These are phyloP conservation scores for Coecobrya sp. DNA, from an alignment of 2,888 invertebrate genomes.

Conservation along the genomic window DNA sequence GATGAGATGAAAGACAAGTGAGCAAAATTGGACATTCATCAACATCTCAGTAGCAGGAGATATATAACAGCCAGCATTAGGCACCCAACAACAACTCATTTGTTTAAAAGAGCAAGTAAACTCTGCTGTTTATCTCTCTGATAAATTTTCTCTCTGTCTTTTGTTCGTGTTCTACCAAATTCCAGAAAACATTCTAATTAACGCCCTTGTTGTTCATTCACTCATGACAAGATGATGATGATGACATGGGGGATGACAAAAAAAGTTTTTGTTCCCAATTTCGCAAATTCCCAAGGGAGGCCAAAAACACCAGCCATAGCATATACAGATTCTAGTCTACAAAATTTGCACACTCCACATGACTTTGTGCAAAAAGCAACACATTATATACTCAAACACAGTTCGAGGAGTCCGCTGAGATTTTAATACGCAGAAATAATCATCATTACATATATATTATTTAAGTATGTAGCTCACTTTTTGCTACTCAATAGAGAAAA, in stretches of 20 bases:
- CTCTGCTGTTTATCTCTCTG: neutral
- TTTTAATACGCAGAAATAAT: neutral
- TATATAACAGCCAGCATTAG: no score
- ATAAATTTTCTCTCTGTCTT: neutral
- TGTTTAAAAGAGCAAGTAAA: no score
- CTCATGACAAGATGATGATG: neutral
- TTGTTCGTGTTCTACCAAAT: neutral
- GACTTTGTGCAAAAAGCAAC: neutral
- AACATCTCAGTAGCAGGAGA: neutral
- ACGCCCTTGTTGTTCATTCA: conserved; percentile 6
- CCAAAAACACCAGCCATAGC: neutral
- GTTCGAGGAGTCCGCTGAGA: neutral
- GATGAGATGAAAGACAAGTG: neutral
- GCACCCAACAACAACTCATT: no score
- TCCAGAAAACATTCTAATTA: conserved; percentile 14
- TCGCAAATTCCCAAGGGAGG: neutral
- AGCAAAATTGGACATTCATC: conserved; percentile 18
- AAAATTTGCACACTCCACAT: neutral
- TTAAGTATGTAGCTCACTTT: neutral
- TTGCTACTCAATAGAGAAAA: neutral
- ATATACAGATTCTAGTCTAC: no score
- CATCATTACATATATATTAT: no score
- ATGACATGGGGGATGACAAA: neutral
- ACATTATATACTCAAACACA: no score
- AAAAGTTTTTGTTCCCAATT: neutral